Percentiles rank a stretch among this genome's conserved stretches.
Evolutionary conservation across 1,140 invertebrate genomes (phyloP).

Genomic region (Camponotus floridanus): DNA sequence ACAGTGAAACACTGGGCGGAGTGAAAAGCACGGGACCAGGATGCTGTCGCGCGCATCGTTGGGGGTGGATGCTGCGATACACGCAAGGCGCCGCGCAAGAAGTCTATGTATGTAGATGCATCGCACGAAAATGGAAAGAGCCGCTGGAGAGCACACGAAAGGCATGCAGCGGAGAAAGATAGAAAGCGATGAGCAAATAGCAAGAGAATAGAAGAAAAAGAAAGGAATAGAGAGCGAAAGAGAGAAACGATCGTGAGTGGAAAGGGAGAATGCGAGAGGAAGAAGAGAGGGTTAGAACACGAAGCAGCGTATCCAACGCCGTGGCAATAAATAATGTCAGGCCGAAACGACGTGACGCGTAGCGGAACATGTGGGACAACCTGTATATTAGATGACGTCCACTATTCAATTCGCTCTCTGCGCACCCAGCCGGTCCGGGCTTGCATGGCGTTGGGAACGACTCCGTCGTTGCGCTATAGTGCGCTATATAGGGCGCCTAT

Average conservation of each 20-base stretch:
- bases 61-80: slow-evolving; percentile 50
- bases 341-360: slow-evolving; percentile 73
- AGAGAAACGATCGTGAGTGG: not conserved
- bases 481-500: slow-evolving; percentile 42
- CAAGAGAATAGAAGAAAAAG: not conserved
- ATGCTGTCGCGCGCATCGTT: slow-evolving; percentile 50
- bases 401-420: slow-evolving; percentile 78
- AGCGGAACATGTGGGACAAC: slow-evolving; percentile 79
- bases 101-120: slow-evolving; percentile 51
- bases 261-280: not conserved
- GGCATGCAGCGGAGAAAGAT: slow-evolving; percentile 34
- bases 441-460: slow-evolving; percentile 71
- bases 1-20: slow-evolving; percentile 30
- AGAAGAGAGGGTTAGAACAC: slow-evolving; percentile 21
- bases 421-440: slow-evolving; percentile 43
- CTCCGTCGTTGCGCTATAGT: slow-evolving; percentile 55
- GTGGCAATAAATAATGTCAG: slow-evolving; percentile 72
- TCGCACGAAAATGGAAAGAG: slow-evolving; percentile 33
- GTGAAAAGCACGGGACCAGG: slow-evolving; percentile 27
- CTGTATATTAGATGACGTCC: slow-evolving; percentile 81
- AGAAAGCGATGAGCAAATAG: slow-evolving; percentile 32
- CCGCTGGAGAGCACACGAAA: slow-evolving; percentile 17
- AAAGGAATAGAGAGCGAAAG: slow-evolving; percentile 16
- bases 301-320: slow-evolving; percentile 42
- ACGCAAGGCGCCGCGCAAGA: slow-evolving; percentile 59